A percentile compares a stretch with the other conserved stretches of the same genome.
phyloP scores from a whole-genome alignment of 2,888 invertebrate genomes.

The Mimumesa dahlbomi region DNA sequence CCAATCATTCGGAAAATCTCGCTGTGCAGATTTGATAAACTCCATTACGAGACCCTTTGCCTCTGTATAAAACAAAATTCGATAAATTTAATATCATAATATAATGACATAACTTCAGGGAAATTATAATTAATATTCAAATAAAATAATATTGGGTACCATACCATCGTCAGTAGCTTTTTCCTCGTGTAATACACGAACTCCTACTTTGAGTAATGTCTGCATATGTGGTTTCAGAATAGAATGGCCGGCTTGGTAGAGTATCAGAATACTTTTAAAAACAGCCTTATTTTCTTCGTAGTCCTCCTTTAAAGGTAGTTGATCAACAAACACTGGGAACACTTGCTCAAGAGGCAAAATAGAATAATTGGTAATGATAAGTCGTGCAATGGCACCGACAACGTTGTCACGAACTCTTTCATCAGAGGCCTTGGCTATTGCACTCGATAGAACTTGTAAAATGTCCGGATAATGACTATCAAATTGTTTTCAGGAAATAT shows the following conservation, averaged over 20 bases:
- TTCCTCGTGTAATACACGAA: slow-evolving; percentile 83
- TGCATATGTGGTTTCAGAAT: slow-evolving; percentile 82
- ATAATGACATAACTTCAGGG: too few species aligned
- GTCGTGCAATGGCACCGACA: slow-evolving; percentile 88
- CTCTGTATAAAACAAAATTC: slow-evolving; percentile 77
- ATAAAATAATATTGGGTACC: slow-evolving; percentile 18
- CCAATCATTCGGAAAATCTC: slow-evolving; percentile 83
- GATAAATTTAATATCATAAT: not conserved
- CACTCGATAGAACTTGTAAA: slow-evolving; percentile 85
- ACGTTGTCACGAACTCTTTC: slow-evolving; percentile 88
- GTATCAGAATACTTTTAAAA: slow-evolving; percentile 84
- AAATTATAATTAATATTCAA: not conserved
- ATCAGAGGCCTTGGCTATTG: slow-evolving; percentile 85
- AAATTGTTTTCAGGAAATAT: slow-evolving; percentile 46
- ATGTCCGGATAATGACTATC: slow-evolving; percentile 85
- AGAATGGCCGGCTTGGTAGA: slow-evolving; percentile 85
- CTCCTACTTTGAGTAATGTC: slow-evolving; percentile 82
- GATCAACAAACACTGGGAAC: slow-evolving; percentile 86
- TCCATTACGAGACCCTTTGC: slow-evolving; percentile 80
- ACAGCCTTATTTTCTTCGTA: slow-evolving; percentile 88
- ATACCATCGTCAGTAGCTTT: slow-evolving; percentile 82
- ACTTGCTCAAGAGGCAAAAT: slow-evolving; percentile 87
- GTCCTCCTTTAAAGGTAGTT: slow-evolving; percentile 88
- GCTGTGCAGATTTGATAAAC: slow-evolving; percentile 82
- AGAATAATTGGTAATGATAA: slow-evolving; percentile 85